Base-by-base conservation (phyloP, 2,888 invertebrate genomes). In the Xiphydria camelus region DNA sequence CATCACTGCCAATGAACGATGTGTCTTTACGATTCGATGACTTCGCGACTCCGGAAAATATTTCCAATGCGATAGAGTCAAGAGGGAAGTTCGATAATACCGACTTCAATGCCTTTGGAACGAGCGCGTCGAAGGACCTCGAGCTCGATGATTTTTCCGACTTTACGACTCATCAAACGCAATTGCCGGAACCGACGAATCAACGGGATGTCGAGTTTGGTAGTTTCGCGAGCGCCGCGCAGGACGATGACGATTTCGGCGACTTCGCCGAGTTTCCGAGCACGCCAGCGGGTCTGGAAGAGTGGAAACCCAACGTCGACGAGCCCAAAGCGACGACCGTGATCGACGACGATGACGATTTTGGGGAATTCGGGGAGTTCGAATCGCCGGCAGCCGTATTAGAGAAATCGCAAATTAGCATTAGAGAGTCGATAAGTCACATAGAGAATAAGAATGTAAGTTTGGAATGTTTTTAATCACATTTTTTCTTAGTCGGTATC, bases 351-450 rank as follows among this genome's bases (percentile, higher is more conserved):
- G 61, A 73, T 50, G 78, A 80, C 60, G 79, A 79, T 57, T 80
- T 72, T 31, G 70, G 59, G 9, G 73, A 74, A 47, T 70, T 82
- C 74, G 79, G 76, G 61, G 78, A 82, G 51, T 82, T 82, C 56
- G 77, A 79, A 64, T 76, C 76, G 61, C 71, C 68, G 10, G 64
- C 53, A 48, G 39, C 56, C 12, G 47, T 48, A 51, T 53, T 69
- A 51, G 60, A 62, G 26, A 49, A 45, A 37, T 52, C 60, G 14
- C 53, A 59, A 25, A 52, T 66, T 56, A 63, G 56, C 59, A 57
- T 68, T 45, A 64, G 61, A 61, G 68, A 73, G 36, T 64, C 65
- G 39, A 66, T 68, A 39, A 56, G 61, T 63, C 68, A 61, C 51
- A 67, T 70, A 62, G 71, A 75, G 51, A 72, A 70, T 54, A 68